Conservation (phyloP, 1,140 invertebrate genomes). For the Drosophila tropicalis region DNA sequence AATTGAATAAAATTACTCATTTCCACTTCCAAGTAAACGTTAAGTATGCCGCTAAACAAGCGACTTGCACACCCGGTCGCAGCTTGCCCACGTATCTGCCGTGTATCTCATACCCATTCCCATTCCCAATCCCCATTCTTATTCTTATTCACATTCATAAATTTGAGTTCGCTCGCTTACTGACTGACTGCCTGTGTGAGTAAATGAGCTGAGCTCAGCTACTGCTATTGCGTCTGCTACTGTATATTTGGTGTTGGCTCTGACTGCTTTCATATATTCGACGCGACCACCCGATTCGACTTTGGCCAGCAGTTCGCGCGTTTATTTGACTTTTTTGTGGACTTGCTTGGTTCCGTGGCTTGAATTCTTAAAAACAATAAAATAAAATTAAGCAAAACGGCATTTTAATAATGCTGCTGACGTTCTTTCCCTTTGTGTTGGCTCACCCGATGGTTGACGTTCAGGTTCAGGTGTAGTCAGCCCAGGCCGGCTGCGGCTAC, state of each 20-base stretch:
- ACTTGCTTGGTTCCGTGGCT: conserved; percentile 61
- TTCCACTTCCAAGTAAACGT: conserved; percentile 80
- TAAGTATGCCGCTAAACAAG: conserved; percentile 59
- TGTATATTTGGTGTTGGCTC: conserved; percentile 42
- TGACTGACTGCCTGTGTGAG: conserved; percentile 52
- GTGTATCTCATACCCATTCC: conserved; percentile 58
- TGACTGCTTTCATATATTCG: conserved; percentile 29
- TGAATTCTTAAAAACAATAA: conserved; percentile 78
- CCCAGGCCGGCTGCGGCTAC: conserved; percentile 18
- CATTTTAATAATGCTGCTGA: conserved; percentile 78
- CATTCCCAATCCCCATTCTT: neutral
- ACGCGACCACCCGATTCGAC: conserved; percentile 64
- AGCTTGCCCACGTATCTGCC: conserved; percentile 52
- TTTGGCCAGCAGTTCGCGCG: conserved; percentile 41
- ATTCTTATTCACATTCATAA: conserved; percentile 74
- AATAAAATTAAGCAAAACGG: conserved; percentile 82
- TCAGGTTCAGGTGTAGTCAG: conserved; percentile 19
- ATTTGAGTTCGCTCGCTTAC: conserved; percentile 69
- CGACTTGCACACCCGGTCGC: conserved; percentile 39
- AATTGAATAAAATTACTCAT: conserved; percentile 81
- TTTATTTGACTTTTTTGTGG: conserved; percentile 56
- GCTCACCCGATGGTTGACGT: conserved; percentile 1
- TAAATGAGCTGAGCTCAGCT: conserved; percentile 55
- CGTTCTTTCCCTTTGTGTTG: conserved; percentile 24
- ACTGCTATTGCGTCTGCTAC: conserved; percentile 3